phyloP scores from a whole-genome alignment of 1,140 invertebrate genomes.

The Frieseomelitta varia region DNA sequence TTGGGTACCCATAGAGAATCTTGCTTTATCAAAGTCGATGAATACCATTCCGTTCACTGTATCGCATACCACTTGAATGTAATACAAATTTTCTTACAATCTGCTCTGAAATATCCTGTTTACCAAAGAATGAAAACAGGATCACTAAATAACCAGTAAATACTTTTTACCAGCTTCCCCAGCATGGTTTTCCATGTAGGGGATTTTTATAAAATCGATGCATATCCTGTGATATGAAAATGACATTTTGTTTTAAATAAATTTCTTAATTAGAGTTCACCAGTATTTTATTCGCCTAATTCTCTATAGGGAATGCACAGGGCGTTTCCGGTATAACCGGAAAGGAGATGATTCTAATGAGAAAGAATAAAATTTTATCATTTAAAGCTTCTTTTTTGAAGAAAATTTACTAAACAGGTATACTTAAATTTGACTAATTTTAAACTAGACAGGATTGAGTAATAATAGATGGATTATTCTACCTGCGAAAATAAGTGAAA shows the following conservation, averaged over 20 bases:
- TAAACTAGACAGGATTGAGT: no score
- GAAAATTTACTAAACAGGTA: no score
- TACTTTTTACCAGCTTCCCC: background rate
- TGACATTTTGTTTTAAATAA: background rate
- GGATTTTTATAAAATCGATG: background rate
- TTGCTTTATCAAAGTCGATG: background rate
- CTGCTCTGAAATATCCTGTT: background rate
- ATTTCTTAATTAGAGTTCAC: background rate
- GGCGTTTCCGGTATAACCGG: no score
- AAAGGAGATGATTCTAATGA: no score
- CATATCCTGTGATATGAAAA: background rate
- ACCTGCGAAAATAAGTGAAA: no score
- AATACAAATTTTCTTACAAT: background rate
- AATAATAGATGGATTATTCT: no score
- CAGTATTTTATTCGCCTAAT: background rate
- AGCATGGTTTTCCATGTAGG: no score
- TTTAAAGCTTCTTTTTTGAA: no score
- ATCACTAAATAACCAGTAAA: background rate
- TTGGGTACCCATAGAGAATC: no score
- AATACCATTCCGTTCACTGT: background rate
- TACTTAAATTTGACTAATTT: no score
- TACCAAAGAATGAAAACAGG: background rate
- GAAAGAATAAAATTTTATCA: no score
- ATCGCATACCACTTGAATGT: no score
- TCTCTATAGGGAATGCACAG: background rate